phyloP scores from a whole-genome alignment of 2,888 invertebrate species.

The Cheilosia grossa region DNA sequence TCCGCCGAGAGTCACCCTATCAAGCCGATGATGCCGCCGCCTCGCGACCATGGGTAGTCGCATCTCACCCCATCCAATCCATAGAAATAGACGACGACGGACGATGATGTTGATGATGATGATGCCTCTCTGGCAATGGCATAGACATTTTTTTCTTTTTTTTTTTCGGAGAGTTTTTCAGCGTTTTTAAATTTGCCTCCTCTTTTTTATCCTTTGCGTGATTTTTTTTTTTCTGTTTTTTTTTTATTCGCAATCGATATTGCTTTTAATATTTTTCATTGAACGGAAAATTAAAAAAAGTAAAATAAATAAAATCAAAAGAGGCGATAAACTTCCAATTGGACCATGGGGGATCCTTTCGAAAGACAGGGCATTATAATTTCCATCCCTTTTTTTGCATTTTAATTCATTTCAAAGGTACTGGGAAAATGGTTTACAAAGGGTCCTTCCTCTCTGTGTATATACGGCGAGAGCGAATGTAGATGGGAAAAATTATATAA shows the following conservation, averaged over 20 bases:
- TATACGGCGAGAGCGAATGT: neutral
- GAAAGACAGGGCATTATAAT: conserved; percentile 16
- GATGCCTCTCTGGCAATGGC: conserved; percentile 53
- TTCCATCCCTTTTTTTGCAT: conserved; percentile 21
- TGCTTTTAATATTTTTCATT: conserved; percentile 62
- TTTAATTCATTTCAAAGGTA: conserved; percentile 49
- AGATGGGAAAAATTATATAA: conserved; percentile 35
- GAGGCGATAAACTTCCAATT: conserved; percentile 21
- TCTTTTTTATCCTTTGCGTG: conserved; percentile 1
- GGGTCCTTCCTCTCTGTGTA: conserved; percentile 6
- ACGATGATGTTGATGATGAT: conserved; percentile 39
- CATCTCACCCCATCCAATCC: neutral
- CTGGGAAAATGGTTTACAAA: conserved; percentile 27
- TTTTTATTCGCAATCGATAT: conserved; percentile 45
- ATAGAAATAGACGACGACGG: conserved; percentile 37
- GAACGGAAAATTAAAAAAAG: conserved; percentile 30
- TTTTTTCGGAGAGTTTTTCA: conserved; percentile 23
- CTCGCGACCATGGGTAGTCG: neutral
- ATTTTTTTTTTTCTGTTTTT: neutral
- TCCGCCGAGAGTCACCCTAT: conserved; percentile 7
- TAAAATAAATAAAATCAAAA: neutral
- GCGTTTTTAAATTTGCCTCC: conserved; percentile 38
- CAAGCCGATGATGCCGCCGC: neutral
- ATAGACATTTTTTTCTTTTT: conserved; percentile 21
- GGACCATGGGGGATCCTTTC: conserved; percentile 13